Evolutionary conservation across 2,888 invertebrate species (phyloP).

Genomic region (Gibbula magus): DNA sequence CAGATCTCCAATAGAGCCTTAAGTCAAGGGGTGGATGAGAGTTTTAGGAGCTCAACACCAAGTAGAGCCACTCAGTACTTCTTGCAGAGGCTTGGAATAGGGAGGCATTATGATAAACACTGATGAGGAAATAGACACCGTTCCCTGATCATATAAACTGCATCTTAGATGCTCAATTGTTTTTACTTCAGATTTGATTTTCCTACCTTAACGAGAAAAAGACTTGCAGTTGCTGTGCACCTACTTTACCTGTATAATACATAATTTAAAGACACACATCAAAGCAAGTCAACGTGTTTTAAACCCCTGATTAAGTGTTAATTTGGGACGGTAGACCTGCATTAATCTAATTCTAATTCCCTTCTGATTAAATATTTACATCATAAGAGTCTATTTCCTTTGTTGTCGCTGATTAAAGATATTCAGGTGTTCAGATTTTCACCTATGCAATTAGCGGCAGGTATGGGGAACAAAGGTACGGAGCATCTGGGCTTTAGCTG

Average conservation of each 20-base stretch:
- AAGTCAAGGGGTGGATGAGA: no score
- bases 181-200: no score
- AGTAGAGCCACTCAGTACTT: no score
- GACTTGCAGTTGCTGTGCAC: not conserved
- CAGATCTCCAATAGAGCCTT: no score
- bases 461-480: not conserved
- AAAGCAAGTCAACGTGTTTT: conserved; percentile 22
- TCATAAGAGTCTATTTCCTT: conserved; percentile 22
- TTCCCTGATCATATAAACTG: no score
- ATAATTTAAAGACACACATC: conserved; percentile 7
- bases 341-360: conserved; percentile 22
- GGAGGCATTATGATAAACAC: no score
- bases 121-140: no score
- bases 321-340: conserved; percentile 17
- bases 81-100: no score
- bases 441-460: conserved; percentile 18
- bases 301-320: conserved; percentile 23
- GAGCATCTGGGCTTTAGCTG: not conserved
- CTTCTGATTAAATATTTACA: conserved; percentile 17
- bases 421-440: conserved; percentile 20
- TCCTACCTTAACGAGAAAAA: no score
- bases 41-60: no score
- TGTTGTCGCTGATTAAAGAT: conserved; percentile 21
- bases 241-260: not conserved
- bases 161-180: no score